Percentiles rank a stretch among this genome's conserved stretches.
Conservation (phyloP, 2,113 vertebrate species). For the Salvelinus alpinus region DNA sequence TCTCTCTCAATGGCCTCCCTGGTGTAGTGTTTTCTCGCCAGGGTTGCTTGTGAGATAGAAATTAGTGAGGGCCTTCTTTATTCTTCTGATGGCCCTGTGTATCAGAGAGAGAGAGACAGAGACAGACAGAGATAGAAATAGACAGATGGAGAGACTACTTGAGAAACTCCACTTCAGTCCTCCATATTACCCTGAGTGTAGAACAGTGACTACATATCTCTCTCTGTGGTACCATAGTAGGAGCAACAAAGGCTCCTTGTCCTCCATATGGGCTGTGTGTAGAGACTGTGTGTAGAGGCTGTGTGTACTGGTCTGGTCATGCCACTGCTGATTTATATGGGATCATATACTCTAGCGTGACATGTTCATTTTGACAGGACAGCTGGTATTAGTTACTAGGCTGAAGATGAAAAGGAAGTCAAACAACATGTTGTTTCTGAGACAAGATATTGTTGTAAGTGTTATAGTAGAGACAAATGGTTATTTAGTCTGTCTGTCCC, state of each 20-base stretch:
- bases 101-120: too few relatives aligned
- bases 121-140: too few relatives aligned
- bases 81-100: slow-evolving; percentile 19
- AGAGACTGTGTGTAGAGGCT: not conserved
- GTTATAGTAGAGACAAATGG: slow-evolving; percentile 27
- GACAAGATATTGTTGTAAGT: slow-evolving; percentile 19
- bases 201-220: not conserved
- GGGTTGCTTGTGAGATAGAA: slow-evolving; percentile 59
- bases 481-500: not conserved
- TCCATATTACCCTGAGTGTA: too few relatives aligned
- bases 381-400: slow-evolving; percentile 33
- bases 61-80: slow-evolving; percentile 49
- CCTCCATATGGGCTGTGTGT: not conserved
- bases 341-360: not conserved
- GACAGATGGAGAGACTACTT: too few relatives aligned
- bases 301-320: not conserved
- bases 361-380: slow-evolving; percentile 12
- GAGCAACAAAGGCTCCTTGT: slow-evolving; percentile 1
- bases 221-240: not conserved
- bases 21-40: slow-evolving; percentile 43
- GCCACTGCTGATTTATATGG: not conserved
- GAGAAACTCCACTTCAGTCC: too few relatives aligned
- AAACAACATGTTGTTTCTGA: not conserved
- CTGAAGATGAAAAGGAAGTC: slow-evolving; percentile 4
- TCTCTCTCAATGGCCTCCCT: slow-evolving; percentile 14